phyloP scores from a whole-genome alignment of 1,140 invertebrate genomes.

The Ganaspis sp. region DNA sequence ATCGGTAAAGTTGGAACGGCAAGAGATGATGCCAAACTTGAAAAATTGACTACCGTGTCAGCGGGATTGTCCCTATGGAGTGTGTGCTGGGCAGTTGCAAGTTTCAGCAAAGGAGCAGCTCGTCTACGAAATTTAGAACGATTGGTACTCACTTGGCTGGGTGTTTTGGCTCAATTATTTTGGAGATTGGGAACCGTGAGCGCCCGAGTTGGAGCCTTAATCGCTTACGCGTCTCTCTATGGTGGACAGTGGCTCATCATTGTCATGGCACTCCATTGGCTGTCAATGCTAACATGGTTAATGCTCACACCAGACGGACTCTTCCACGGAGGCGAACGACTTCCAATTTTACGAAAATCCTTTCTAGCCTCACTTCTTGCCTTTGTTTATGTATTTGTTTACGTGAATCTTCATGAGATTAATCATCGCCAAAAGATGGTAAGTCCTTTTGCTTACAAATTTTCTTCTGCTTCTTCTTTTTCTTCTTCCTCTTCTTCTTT shows the following conservation, averaged over 20 bases:
- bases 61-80: conserved; percentile 88
- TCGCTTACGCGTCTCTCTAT: conserved; percentile 91
- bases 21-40: conserved; percentile 75
- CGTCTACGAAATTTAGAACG: conserved; percentile 87
- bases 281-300: conserved; percentile 91
- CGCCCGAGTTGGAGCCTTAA: conserved; percentile 86
- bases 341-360: conserved; percentile 81
- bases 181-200: conserved; percentile 92
- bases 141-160: conserved; percentile 91
- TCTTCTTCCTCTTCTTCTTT: too few relatives aligned
- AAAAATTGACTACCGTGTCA: conserved; percentile 88
- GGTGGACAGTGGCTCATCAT: conserved; percentile 82
- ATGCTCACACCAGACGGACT: conserved; percentile 87
- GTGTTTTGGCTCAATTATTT: conserved; percentile 85
- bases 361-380: conserved; percentile 86
- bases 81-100: conserved; percentile 93
- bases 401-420: conserved; percentile 90
- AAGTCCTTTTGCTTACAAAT: conserved; percentile 47
- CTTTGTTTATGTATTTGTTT: conserved; percentile 93
- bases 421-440: conserved; percentile 89
- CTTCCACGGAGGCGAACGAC: conserved; percentile 86
- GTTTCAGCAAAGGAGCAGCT: conserved; percentile 91
- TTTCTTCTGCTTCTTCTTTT: too few relatives aligned
- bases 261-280: conserved; percentile 86
- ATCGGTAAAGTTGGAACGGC: conserved; percentile 50